These are phyloP conservation scores for Dufourea novaeangliae DNA, from an alignment of 1,140 invertebrate species.

Conservation along the genomic window DNA sequence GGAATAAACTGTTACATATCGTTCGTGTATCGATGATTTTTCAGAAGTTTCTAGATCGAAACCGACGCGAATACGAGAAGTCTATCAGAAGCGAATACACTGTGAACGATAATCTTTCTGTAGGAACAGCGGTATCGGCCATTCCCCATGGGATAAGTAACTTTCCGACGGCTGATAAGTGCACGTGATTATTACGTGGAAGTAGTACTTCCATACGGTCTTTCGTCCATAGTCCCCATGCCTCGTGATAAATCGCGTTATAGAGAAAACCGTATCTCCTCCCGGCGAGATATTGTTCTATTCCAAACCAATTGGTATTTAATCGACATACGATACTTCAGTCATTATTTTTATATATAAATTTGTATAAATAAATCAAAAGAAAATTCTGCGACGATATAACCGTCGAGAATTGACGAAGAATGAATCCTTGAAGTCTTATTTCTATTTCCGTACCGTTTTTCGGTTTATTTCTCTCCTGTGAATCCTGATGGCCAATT, in stretches of 20 bases:
- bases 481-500: too few relatives aligned
- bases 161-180: conserved; percentile 48
- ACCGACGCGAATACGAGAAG: too few relatives aligned
- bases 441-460: not conserved
- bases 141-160: conserved; percentile 28
- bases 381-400: too few relatives aligned
- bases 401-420: too few relatives aligned
- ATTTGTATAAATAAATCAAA: too few relatives aligned
- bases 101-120: not conserved
- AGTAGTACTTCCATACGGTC: conserved; percentile 24
- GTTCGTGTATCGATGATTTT: too few relatives aligned
- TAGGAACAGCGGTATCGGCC: not conserved
- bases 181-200: conserved; percentile 40
- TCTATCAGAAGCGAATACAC: not conserved
- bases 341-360: too few relatives aligned
- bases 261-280: not conserved
- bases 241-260: conserved; percentile 10
- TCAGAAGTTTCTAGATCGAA: too few relatives aligned
- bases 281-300: not conserved
- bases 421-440: too few relatives aligned
- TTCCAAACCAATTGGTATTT: not conserved
- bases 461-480: too few relatives aligned
- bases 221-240: conserved; percentile 5
- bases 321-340: too few relatives aligned
- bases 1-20: too few relatives aligned